Percentiles rank a stretch among this genome's conserved stretches.
Conservation (phyloP, 2,797 vertebrate species). For the Cryptoblepharus egeriae region DNA sequence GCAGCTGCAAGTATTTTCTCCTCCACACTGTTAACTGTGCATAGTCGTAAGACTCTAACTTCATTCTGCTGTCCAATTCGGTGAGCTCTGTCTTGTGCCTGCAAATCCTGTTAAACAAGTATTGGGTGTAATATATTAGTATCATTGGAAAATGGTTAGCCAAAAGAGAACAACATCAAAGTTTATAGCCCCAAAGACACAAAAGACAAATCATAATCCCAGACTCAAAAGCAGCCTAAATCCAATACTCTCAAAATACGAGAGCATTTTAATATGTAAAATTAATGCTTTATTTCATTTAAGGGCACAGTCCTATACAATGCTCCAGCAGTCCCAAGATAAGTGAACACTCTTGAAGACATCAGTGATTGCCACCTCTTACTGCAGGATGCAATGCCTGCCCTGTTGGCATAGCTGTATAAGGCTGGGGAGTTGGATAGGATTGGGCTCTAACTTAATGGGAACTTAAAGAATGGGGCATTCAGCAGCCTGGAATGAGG, state of each 20-base stretch:
- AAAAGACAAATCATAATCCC: neutral
- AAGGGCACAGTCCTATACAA: neutral
- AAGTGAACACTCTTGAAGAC: no score
- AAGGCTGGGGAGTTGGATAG: no score
- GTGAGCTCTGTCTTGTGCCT: slow-evolving; percentile 96
- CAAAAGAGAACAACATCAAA: neutral
- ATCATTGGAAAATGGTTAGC: no score
- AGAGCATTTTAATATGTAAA: neutral
- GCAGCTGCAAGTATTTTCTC: slow-evolving; percentile 97
- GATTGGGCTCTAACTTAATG: neutral
- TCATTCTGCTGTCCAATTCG: slow-evolving; percentile 97
- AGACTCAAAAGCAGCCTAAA: neutral
- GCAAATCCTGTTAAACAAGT: slow-evolving; percentile 84
- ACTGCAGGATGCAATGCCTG: no score
- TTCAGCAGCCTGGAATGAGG: neutral
- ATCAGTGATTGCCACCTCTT: no score
- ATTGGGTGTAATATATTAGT: neutral
- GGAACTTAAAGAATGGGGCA: no score
- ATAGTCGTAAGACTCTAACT: slow-evolving; percentile 92
- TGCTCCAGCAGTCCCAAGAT: no score
- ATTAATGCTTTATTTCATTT: neutral
- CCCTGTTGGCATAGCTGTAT: no score
- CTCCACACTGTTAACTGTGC: slow-evolving; percentile 96
- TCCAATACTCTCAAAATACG: neutral
- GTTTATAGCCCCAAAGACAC: neutral